Conservation (phyloP, 2,113 vertebrate genomes). For the Oncorhynchus gorbuscha region DNA sequence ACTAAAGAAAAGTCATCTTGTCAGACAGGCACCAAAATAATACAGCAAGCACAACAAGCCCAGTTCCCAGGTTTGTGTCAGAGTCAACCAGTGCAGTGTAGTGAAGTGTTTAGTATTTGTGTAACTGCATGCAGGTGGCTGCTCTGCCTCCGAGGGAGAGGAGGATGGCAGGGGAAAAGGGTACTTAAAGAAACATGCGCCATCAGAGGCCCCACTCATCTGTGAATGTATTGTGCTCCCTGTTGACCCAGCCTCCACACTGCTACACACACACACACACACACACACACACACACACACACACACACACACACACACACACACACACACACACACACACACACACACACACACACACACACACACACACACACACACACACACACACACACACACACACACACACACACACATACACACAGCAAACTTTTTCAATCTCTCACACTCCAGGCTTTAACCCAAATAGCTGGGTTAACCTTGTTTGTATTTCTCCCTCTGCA, state of each 20-base stretch:
- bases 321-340: no score
- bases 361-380: no score
- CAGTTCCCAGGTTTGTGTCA: slow-evolving; percentile 18
- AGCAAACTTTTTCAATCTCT: not conserved
- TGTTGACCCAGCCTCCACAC: not conserved
- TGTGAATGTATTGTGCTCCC: slow-evolving; percentile 2
- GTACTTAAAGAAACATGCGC: not conserved
- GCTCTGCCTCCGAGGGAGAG: not conserved
- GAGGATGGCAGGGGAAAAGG: not conserved
- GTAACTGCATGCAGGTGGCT: slow-evolving; percentile 12
- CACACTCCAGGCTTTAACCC: not conserved
- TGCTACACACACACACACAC: not conserved
- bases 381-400: no score
- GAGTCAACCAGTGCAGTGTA: slow-evolving; percentile 36
- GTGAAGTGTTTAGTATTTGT: slow-evolving; percentile 26
- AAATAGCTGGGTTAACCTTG: not conserved
- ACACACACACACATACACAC: no score
- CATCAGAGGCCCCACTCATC: not conserved
- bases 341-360: no score
- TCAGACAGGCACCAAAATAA: not conserved
- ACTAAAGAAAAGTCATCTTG: not conserved
- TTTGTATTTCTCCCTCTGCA: not conserved
- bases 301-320: no score
- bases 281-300: not conserved
- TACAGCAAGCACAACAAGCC: not conserved